Percentiles rank a stretch among this genome's conserved stretches.
Evolutionary conservation across 1,140 invertebrate genomes (phyloP).

Genomic region (Neuroterus valhalla): DNA sequence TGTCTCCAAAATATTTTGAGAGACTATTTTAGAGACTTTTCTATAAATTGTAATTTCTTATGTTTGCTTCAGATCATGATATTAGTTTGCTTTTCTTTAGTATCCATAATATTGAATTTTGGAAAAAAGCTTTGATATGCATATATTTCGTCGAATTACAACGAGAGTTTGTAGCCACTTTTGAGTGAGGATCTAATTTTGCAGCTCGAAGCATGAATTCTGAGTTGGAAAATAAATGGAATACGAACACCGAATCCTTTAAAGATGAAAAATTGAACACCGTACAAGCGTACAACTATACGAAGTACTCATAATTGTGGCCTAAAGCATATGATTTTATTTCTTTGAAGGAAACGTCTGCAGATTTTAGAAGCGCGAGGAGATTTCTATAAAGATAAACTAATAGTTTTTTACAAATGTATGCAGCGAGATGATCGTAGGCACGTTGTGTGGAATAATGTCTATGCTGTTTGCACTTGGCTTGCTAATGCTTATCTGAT

Average conservation of each 20-base stretch:
- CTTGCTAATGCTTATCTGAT: constrained; percentile 1
- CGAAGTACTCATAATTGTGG: neutral
- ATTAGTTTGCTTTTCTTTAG: too few species aligned
- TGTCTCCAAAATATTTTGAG: too few species aligned
- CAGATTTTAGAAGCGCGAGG: neutral
- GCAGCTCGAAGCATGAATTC: neutral
- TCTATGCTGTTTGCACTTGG: neutral
- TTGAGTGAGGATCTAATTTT: constrained; percentile 13
- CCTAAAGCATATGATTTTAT: neutral
- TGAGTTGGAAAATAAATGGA: neutral
- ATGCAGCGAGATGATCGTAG: neutral
- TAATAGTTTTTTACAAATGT: neutral
- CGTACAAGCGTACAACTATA: neutral
- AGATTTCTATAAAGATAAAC: neutral
- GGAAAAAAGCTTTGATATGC: too few species aligned
- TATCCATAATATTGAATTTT: too few species aligned
- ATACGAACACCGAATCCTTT: neutral
- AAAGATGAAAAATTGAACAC: neutral
- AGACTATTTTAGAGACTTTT: too few species aligned
- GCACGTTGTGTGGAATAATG: neutral
- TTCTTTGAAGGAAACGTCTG: neutral
- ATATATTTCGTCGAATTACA: neutral
- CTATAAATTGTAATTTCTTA: too few species aligned
- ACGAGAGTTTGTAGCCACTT: neutral
- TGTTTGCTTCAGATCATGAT: too few species aligned